Evolutionary conservation across 1,140 invertebrate species (phyloP).

Genomic region (Papilio dardanus): DNA sequence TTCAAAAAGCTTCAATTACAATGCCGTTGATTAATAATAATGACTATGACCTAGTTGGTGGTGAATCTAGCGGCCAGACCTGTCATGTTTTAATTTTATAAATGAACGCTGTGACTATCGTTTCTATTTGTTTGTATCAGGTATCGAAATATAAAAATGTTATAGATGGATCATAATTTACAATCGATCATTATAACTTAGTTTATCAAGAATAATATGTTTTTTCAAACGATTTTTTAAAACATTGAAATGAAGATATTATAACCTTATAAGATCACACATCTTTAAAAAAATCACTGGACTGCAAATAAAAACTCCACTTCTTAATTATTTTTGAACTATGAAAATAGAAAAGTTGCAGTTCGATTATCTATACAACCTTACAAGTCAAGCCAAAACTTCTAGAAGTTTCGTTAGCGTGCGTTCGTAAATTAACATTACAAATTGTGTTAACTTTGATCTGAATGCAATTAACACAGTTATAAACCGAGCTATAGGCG

Average conservation of each 20-base stretch:
- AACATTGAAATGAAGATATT: too few species aligned
- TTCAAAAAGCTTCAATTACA: constrained; percentile 40
- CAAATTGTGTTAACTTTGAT: not conserved
- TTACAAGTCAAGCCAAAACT: not conserved
- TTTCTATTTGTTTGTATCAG: not conserved
- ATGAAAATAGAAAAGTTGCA: too few species aligned
- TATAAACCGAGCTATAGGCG: constrained; percentile 20
- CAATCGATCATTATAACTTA: too few species aligned
- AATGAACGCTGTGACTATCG: constrained; percentile 45
- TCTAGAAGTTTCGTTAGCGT: not conserved
- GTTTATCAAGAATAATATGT: too few species aligned
- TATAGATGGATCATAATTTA: not conserved
- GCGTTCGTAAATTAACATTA: not conserved
- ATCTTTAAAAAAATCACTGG: too few species aligned
- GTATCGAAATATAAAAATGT: not conserved
- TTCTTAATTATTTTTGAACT: too few species aligned
- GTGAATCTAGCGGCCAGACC: constrained; percentile 53
- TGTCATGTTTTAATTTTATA: constrained; percentile 64
- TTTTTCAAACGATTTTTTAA: too few species aligned
- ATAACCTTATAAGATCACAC: too few species aligned
- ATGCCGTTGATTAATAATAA: constrained; percentile 68
- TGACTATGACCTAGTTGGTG: constrained; percentile 70
- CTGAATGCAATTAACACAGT: constrained; percentile 1
- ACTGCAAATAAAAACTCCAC: too few species aligned
- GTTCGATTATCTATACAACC: not conserved